These are phyloP conservation scores for Spodoptera litura DNA, from an alignment of 1,140 invertebrate genomes.

Conservation along the genomic window DNA sequence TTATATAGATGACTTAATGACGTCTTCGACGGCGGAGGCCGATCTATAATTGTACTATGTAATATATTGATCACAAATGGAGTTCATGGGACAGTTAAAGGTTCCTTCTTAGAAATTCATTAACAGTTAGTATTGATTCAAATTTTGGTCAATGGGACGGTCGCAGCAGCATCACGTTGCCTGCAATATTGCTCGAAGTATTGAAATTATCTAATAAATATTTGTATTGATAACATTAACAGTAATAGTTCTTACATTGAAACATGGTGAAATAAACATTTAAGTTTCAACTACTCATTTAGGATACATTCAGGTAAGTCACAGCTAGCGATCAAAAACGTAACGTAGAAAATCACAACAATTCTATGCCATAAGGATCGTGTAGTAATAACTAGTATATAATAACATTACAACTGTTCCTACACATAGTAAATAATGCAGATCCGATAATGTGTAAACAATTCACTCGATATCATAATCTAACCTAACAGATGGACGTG, in stretches of 20 bases:
- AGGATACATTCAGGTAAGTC: constrained; percentile 51
- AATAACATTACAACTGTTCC: constrained; percentile 65
- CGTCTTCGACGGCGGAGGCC: constrained; percentile 17
- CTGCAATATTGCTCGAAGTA: constrained; percentile 31
- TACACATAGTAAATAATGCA: constrained; percentile 66
- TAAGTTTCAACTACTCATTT: constrained; percentile 47
- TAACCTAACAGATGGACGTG: constrained; percentile 75
- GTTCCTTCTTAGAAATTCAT: constrained; percentile 30
- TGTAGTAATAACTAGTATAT: constrained; percentile 68
- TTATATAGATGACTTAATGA: constrained; percentile 49
- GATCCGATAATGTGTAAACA: constrained; percentile 67
- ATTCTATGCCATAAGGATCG: constrained; percentile 62
- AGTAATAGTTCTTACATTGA: constrained; percentile 37
- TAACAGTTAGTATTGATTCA: constrained; percentile 47
- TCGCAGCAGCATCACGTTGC: constrained; percentile 49
- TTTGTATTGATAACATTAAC: constrained; percentile 27
- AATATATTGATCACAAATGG: constrained; percentile 13
- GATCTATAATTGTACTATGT: constrained; percentile 9
- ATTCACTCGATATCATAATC: constrained; percentile 59
- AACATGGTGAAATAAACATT: constrained; percentile 34
- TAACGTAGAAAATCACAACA: constrained; percentile 66
- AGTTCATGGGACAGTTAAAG: constrained; percentile 24
- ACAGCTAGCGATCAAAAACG: constrained; percentile 75
- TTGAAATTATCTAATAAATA: constrained; percentile 12
- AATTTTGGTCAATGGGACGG: constrained; percentile 60